phyloP scores from a whole-genome alignment of 2,113 vertebrate species.

The Esox niger region DNA sequence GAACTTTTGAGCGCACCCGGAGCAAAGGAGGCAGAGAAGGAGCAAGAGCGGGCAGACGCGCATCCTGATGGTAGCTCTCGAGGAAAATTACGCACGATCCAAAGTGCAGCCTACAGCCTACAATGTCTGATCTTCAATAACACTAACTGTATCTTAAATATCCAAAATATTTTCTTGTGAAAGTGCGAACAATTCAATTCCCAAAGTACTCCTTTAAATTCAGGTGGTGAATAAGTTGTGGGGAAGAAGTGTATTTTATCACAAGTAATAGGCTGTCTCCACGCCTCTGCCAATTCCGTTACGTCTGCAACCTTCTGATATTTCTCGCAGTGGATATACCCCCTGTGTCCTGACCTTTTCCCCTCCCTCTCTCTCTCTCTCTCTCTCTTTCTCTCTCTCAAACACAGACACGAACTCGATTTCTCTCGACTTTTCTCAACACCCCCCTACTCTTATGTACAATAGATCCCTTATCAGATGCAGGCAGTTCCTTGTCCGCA shows the following conservation, averaged over 20 bases:
- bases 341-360: constrained; percentile 59
- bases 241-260: constrained; percentile 41
- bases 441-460: constrained; percentile 58
- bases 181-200: background rate
- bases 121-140: constrained; percentile 16
- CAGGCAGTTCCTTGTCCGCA: constrained; percentile 55
- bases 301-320: constrained; percentile 21
- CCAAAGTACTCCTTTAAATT: constrained; percentile 29
- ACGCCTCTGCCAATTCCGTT: constrained; percentile 51
- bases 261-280: constrained; percentile 36
- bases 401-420: constrained; percentile 51
- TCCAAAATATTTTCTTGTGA: background rate
- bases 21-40: constrained; percentile 66
- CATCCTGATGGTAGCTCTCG: constrained; percentile 66
- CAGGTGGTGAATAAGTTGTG: constrained; percentile 7
- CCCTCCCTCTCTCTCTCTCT: constrained; percentile 60
- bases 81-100: constrained; percentile 60
- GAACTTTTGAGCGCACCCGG: constrained; percentile 72
- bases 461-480: constrained; percentile 70
- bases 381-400: constrained; percentile 58
- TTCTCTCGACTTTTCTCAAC: constrained; percentile 56
- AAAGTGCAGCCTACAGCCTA: constrained; percentile 5
- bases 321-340: constrained; percentile 39
- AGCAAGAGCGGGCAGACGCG: constrained; percentile 67
- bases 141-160: background rate